phyloP scores from a whole-genome alignment of 2,888 invertebrate genomes.

The Harmothoe impar region DNA sequence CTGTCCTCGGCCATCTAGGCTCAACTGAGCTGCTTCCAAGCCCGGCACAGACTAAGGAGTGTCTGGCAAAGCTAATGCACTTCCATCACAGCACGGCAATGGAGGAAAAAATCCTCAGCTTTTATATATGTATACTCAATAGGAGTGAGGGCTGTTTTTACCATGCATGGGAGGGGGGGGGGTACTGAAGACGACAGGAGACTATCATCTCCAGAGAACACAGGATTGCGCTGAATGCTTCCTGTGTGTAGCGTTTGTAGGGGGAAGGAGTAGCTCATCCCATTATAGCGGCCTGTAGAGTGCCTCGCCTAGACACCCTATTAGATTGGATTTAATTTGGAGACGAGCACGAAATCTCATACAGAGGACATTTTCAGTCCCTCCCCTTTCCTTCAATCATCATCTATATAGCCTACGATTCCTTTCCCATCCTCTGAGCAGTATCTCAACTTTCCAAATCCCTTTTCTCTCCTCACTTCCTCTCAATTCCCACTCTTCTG shows the following conservation, averaged over 20 bases:
- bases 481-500: neutral
- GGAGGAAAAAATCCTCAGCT: too few species aligned
- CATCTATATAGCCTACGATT: too few species aligned
- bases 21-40: too few species aligned
- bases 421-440: too few species aligned
- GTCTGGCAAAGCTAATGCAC: too few species aligned
- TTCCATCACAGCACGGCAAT: too few species aligned
- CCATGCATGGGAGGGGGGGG: neutral
- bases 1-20: too few species aligned
- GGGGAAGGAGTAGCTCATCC: neutral
- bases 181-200: neutral
- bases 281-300: constrained; percentile 6
- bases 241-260: neutral
- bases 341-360: neutral
- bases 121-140: too few species aligned
- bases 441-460: too few species aligned
- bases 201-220: neutral
- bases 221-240: neutral
- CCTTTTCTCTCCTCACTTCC: neutral
- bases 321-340: constrained; percentile 10
- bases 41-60: too few species aligned
- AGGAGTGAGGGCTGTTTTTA: too few species aligned
- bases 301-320: neutral
- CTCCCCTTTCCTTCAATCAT: too few species aligned
- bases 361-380: neutral